These are phyloP conservation scores for Phenganax stokvisi DNA, from an alignment of 92 coral and sea anemone genomes.

Conservation along the genomic window DNA sequence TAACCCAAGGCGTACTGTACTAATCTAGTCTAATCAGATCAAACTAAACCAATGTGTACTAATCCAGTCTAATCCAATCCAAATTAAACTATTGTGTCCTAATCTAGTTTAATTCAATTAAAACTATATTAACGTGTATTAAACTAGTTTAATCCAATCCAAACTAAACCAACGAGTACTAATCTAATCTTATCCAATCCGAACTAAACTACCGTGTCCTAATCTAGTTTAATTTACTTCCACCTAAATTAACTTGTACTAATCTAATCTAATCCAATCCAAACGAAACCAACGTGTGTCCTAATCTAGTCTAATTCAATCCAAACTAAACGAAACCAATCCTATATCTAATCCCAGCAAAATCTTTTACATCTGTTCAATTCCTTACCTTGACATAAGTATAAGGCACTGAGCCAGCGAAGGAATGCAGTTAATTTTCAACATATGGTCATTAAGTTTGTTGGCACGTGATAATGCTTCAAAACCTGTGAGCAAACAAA, in stretches of 20 bases:
- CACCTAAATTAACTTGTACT: too few relatives aligned
- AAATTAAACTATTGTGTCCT: too few relatives aligned
- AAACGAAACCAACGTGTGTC: not conserved
- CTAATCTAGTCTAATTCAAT: not conserved
- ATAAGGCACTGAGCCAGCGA: constrained; percentile 70
- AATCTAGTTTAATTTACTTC: not conserved
- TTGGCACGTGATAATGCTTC: constrained; percentile 66
- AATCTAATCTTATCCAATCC: not conserved
- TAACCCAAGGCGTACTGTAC: not conserved
- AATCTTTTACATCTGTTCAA: not conserved
- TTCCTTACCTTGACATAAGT: constrained; percentile 63
- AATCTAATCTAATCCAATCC: too few relatives aligned
- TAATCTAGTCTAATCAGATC: not conserved
- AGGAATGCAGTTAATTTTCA: constrained; percentile 82
- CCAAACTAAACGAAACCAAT: not conserved
- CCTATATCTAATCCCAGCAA: not conserved
- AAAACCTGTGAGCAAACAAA: constrained; percentile 44
- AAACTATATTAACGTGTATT: not conserved
- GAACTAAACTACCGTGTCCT: not conserved
- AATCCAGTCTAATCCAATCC: not conserved
- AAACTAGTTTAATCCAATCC: not conserved
- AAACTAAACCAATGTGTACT: not conserved
- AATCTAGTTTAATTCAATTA: too few relatives aligned
- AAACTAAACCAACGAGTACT: not conserved
- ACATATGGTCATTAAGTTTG: constrained; percentile 67